A percentile compares a stretch with the other conserved stretches of the same genome.
These are phyloP conservation scores for Rhabdornis inornatus DNA, from an alignment of 2,113 vertebrate genomes.

Conservation along the genomic window DNA sequence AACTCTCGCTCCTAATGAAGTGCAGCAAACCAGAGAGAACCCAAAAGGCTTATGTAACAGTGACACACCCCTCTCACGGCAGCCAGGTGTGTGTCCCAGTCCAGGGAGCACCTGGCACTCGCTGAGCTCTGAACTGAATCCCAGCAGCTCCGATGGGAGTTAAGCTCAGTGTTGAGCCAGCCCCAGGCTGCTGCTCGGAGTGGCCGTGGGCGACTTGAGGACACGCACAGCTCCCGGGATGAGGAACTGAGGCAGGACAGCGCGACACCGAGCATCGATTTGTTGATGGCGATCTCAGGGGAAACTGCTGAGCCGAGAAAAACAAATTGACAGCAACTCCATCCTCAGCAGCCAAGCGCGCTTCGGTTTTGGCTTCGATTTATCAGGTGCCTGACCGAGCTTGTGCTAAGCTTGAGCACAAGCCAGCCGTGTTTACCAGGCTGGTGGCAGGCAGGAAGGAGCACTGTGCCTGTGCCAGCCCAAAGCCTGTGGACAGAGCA, in stretches of 20 bases:
- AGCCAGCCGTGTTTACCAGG: not conserved
- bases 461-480: not conserved
- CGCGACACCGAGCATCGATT: accelerated
- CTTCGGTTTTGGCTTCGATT: not conserved
- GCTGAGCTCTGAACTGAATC: not conserved
- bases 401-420: not conserved
- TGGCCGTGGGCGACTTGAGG: accelerated
- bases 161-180: accelerated
- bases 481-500: not conserved
- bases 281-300: not conserved
- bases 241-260: not conserved
- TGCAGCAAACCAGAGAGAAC: not conserved
- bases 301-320: not conserved
- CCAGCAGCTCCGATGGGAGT: accelerated
- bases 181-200: not conserved
- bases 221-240: accelerated
- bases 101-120: not conserved
- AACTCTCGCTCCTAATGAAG: not conserved
- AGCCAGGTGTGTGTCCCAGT: not conserved
- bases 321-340: not conserved
- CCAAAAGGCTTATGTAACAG: not conserved
- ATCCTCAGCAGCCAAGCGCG: not conserved
- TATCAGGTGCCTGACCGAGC: not conserved
- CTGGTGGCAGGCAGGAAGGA: not conserved
- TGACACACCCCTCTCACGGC: accelerated